Conservation (phyloP, 1,140 invertebrate genomes). For the Drosophila albomicans region DNA sequence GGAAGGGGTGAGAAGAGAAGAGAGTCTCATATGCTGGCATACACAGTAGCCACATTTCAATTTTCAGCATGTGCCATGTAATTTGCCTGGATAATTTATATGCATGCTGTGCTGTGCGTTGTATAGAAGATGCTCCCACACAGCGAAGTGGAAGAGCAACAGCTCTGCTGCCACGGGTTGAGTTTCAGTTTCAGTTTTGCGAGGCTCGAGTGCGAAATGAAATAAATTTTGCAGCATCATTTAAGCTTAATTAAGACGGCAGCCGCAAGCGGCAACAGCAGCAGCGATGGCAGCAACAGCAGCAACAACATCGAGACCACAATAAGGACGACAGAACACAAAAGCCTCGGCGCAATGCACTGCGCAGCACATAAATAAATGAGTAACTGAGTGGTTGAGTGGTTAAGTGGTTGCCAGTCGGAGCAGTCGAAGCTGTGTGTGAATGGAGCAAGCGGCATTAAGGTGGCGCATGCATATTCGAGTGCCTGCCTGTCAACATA, state of each 20-base stretch:
- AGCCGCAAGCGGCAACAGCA: slow-evolving; percentile 59
- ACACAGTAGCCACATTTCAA: slow-evolving; percentile 63
- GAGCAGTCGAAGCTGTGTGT: neutral
- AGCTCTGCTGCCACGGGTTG: neutral
- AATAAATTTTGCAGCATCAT: slow-evolving; percentile 84
- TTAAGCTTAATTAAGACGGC: slow-evolving; percentile 82
- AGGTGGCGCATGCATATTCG: slow-evolving; percentile 59
- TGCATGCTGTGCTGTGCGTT: slow-evolving; percentile 55
- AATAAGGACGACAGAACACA: slow-evolving; percentile 44
- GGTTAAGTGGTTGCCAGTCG: slow-evolving; percentile 52
- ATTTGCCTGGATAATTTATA: slow-evolving; percentile 81
- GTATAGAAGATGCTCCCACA: slow-evolving; percentile 68
- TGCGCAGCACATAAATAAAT: slow-evolving; percentile 75
- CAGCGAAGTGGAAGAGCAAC: slow-evolving; percentile 2
- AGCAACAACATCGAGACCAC: slow-evolving; percentile 37
- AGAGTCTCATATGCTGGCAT: slow-evolving; percentile 5
- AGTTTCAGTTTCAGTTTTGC: slow-evolving; percentile 26
- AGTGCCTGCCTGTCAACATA: slow-evolving; percentile 45
- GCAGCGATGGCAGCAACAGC: slow-evolving; percentile 58
- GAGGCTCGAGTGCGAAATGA: slow-evolving; percentile 71
- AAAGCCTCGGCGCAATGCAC: slow-evolving; percentile 68
- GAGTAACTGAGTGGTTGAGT: slow-evolving; percentile 68
- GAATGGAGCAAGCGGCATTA: neutral
- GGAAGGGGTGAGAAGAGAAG: neutral
- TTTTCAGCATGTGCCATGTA: slow-evolving; percentile 73